Conservation (phyloP, 2,113 vertebrate genomes). For the Formicarius rufipectus region DNA sequence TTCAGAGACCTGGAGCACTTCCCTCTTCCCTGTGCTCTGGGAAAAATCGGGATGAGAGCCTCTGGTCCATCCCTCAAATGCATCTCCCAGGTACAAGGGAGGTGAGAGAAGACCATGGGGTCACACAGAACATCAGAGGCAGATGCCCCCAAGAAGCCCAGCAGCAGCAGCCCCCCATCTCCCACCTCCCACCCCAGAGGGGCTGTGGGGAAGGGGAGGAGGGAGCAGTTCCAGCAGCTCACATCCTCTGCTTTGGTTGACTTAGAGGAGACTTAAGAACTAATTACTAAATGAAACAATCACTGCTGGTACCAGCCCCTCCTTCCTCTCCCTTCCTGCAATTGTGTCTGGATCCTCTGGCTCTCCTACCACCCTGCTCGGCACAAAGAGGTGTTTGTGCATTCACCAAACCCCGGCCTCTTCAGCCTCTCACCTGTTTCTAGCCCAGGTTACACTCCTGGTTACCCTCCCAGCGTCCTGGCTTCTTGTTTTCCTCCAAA, state of each 20-base stretch:
- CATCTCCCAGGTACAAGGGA: background rate
- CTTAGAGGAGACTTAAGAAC: background rate
- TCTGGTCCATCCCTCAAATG: background rate
- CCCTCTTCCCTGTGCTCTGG: background rate
- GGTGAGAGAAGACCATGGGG: background rate
- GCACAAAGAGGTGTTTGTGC: background rate
- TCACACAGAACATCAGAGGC: background rate
- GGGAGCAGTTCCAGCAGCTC: background rate
- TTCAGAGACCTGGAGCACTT: background rate
- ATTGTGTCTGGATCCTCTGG: slow-evolving; percentile 28
- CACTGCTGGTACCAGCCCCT: slow-evolving; percentile 21
- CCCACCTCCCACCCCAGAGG: background rate
- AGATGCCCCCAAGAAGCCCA: background rate
- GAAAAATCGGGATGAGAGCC: background rate
- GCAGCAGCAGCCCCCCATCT: background rate
- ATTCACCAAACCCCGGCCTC: background rate
- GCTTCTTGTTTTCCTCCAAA: background rate
- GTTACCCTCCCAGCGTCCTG: background rate
- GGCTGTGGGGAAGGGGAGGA: background rate
- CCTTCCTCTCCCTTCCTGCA: slow-evolving; percentile 30
- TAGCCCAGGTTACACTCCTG: background rate
- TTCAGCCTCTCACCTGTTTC: background rate
- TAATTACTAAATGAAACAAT: slow-evolving; percentile 52
- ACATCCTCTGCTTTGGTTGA: slow-evolving; percentile 38
- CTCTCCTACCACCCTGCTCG: background rate